Percentiles rank a stretch among this genome's conserved stretches.
Evolutionary conservation across 2,113 vertebrate species (phyloP).

Genomic region (Synodontis membranacea): DNA sequence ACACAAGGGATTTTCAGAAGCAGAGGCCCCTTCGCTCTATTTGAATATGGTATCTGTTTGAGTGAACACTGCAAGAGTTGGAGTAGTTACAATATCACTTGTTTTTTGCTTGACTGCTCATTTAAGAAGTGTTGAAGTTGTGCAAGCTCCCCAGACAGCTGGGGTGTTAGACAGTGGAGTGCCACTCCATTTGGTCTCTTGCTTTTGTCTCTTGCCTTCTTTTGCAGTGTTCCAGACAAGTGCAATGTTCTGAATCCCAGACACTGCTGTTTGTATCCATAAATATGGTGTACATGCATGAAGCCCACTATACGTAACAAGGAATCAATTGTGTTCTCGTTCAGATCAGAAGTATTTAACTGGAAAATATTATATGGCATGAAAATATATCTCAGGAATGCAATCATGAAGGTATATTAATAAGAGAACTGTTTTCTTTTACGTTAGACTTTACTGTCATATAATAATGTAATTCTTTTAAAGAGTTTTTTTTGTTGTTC

Average conservation of each 20-base stretch:
- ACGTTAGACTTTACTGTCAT: not conserved
- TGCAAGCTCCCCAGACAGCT: slow-evolving; percentile 52
- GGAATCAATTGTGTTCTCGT: not conserved
- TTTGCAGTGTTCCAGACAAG: slow-evolving; percentile 11
- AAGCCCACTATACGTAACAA: not conserved
- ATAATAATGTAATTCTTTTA: not conserved
- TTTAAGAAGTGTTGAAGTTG: slow-evolving; percentile 69
- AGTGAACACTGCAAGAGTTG: slow-evolving; percentile 54
- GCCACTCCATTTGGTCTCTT: slow-evolving; percentile 24
- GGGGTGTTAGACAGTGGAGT: slow-evolving; percentile 45
- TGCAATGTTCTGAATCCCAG: slow-evolving; percentile 7
- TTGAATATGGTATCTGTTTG: slow-evolving; percentile 83
- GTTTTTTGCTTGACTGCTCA: slow-evolving; percentile 76
- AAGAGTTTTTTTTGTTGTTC: no score
- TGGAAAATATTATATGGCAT: not conserved
- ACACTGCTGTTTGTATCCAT: not conserved
- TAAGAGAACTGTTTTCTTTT: not conserved
- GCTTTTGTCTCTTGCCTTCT: slow-evolving; percentile 9
- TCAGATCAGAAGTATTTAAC: not conserved
- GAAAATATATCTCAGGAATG: not conserved
- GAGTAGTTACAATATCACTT: slow-evolving; percentile 77
- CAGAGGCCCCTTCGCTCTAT: slow-evolving; percentile 76
- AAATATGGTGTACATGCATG: not conserved
- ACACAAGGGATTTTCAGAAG: slow-evolving; percentile 79
- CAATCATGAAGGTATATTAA: not conserved